Evolutionary conservation across 1,140 invertebrate species (phyloP), one percentile per base, ranked within the genome.

Genomic region (Philotrypesis tridentata): DNA sequence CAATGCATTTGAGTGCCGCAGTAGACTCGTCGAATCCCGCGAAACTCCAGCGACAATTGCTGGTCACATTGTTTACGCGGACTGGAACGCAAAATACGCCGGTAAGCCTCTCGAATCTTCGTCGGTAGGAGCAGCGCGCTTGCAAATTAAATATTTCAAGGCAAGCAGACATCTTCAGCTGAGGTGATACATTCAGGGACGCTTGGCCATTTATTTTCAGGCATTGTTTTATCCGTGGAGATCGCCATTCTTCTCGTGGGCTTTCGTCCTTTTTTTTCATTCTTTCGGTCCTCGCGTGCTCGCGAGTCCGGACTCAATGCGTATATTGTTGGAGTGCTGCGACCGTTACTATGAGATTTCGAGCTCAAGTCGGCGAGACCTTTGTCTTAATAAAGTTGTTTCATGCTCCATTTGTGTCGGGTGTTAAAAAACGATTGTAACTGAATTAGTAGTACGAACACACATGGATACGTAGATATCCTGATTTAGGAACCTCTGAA

Each of bases 191-290:
- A 55, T 55, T 55, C 48, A n/a, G 21, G 48, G n/a, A n/a, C 21
- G 48, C 48, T 21, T 86, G 79, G 88, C 85, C 88, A 88, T 89
- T 89, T 89, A 87, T 89, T 89, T 89, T 74, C 84, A 80, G 68
- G 84, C 84, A 86, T 88, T 85, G 87, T 88, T 88, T 87, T 86
- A 85, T 84, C 85, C 82, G 83, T 37, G 79, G 83, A 87, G 83
- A 82, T 83, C 63, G 25, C 63, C 27, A 65, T 65, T 65, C 63
- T 25, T 65, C 63, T 65, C 14, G 63, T 17, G 17, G 8, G 8
- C n/a, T 23, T n/a, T 25, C 25, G 61, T 65, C 5, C 17, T 29
- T 8, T 55, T 55, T n/a, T 55, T 7, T 21, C 7, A 21, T 55
- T 55, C 48, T 55, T 55, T 55, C 21, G 21, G 48, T 7, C 21